Conservation (phyloP, 2,113 vertebrate species). For the Seriola dumerili region DNA sequence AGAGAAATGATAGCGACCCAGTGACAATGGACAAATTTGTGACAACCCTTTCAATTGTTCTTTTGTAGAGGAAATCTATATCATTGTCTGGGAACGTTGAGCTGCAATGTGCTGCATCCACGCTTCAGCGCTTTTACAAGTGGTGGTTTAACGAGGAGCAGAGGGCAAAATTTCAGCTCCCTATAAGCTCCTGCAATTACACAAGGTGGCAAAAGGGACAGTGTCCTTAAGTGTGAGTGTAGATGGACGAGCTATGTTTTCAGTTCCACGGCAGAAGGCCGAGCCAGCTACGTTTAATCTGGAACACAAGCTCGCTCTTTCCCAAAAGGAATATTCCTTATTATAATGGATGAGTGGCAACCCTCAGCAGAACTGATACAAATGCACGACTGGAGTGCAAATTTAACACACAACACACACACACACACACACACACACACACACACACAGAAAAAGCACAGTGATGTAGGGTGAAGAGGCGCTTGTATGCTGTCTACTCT, state of each 20-base stretch:
- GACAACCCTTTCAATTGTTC: constrained; percentile 82
- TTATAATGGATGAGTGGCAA: constrained; percentile 65
- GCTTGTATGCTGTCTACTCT: constrained; percentile 43
- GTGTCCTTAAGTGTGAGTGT: constrained; percentile 61
- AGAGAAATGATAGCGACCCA: constrained; percentile 76
- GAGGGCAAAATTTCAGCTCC: constrained; percentile 77
- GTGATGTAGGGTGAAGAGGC: constrained; percentile 25
- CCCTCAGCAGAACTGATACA: constrained; percentile 47
- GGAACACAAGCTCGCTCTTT: constrained; percentile 46
- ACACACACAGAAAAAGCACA: constrained; percentile 31
- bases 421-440: constrained; percentile 29
- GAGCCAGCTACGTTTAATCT: constrained; percentile 55
- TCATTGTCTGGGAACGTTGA: constrained; percentile 77
- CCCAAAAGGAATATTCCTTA: constrained; percentile 55
- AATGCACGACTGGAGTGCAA: constrained; percentile 28
- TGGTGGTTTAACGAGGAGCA: constrained; percentile 78
- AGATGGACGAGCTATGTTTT: constrained; percentile 41
- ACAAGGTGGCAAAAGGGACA: constrained; percentile 72
- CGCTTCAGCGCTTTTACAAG: constrained; percentile 80
- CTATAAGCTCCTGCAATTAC: constrained; percentile 77
- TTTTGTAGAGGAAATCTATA: constrained; percentile 80
- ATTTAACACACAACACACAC: constrained; percentile 13
- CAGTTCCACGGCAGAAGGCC: constrained; percentile 41
- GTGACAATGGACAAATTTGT: constrained; percentile 83
- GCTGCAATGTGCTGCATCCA: constrained; percentile 75